Evolutionary conservation across 1,140 invertebrate species (phyloP).

Genomic region (Bombus superbus): DNA sequence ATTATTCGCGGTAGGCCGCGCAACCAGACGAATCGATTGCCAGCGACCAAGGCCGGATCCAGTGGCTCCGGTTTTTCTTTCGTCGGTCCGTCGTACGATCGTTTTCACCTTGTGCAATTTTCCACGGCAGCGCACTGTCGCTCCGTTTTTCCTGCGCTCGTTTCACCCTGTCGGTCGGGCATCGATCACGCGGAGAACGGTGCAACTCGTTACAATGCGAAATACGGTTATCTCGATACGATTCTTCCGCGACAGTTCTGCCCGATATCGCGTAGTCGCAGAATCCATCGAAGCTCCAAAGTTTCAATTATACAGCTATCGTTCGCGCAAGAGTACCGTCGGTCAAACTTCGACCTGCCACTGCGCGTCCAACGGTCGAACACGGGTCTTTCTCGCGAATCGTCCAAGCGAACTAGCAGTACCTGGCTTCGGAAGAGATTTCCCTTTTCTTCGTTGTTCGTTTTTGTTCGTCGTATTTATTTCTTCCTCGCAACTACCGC

Average conservation of each 20-base stretch:
- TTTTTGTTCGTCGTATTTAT: background rate
- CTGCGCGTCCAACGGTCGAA: too few species aligned
- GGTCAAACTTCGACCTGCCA: too few species aligned
- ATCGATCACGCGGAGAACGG: background rate
- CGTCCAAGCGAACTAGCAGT: background rate
- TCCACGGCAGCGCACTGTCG: background rate
- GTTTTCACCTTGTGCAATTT: background rate
- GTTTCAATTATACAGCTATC: background rate
- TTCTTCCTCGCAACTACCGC: background rate
- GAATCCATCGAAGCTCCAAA: background rate
- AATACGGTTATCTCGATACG: background rate
- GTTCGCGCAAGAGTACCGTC: too few species aligned
- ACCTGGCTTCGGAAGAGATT: background rate
- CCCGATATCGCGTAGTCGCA: background rate
- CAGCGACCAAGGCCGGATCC: constrained; percentile 1
- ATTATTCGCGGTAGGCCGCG: constrained; percentile 12
- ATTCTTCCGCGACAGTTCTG: background rate
- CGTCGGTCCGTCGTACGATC: background rate
- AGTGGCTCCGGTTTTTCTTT: constrained; percentile 14
- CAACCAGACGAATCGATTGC: constrained; percentile 23
- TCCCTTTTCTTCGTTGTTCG: background rate
- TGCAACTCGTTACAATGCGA: background rate
- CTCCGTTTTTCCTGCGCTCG: background rate
- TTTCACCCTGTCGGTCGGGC: background rate
- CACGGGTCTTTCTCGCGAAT: background rate